Base-by-base conservation (phyloP, 2,888 invertebrate genomes). In the Entomobrya multifasciata region DNA sequence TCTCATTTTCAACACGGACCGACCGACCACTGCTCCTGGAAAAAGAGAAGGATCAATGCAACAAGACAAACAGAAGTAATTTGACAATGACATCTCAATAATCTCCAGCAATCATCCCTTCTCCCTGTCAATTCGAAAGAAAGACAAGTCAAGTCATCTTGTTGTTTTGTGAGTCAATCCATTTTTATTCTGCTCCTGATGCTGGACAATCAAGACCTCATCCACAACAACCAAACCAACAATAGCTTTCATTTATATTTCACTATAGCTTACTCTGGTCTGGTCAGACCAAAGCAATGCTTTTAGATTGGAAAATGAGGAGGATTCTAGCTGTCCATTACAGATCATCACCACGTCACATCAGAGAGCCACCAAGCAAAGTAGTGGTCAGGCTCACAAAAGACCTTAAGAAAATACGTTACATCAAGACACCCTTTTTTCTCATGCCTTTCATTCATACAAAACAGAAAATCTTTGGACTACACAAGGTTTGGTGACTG, bases 41-140 rank as follows among this genome's bases (percentile, higher is more conserved):
- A n/a, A n/a, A n/a, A n/a, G n/a, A n/a, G n/a, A n/a, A n/a, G 80
- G 80, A 80, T 65, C 83, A 83, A 65, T 83, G 83, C 47, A 83
- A 41, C 65, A 76, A 83, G 65, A 76, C 83, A 83, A 82, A 83
- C 83, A 83, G 76, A 82, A 83, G 76, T 83, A 83, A 83, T 83
- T 83, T 83, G 83, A 80, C 80, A 80, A 80, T 67, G 80, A 76
- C 76, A 83, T 83, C 83, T 83, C 83, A 83, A 76, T 83, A 62
- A 20, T 27, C 49, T 49, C 47, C 62, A 27, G 44, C 78, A 62
- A 62, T 47, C 80, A 67, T 52, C 67, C 67, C 30, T 80, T 44
- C 80, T 49, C 52, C 55, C 70, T 17, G 36, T 36, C 20, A 44
- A 41, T 8, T 62, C n/a, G 27, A 55, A 15, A n/a, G 55, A n/a